Conservation (phyloP, 2,888 invertebrate species). For the Ariolimax columbianus region DNA sequence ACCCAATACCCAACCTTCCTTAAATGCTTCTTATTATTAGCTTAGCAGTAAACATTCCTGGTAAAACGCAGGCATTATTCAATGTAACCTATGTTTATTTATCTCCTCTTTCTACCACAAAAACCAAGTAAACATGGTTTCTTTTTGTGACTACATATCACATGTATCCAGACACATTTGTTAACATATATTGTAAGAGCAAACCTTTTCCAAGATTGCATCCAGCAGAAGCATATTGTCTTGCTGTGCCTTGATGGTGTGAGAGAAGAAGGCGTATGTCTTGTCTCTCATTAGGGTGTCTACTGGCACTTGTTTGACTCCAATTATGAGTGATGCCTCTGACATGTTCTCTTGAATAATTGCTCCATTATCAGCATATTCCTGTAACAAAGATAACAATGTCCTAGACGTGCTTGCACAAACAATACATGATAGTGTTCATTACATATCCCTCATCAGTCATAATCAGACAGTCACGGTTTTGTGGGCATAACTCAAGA, state of each 20-base stretch:
- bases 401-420: too few species aligned
- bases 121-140: too few species aligned
- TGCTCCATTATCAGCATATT: constrained; percentile 95
- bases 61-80: too few species aligned
- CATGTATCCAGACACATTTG: background rate
- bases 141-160: background rate
- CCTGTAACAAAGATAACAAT: constrained; percentile 80
- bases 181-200: background rate
- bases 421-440: too few species aligned
- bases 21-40: background rate
- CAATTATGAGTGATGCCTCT: constrained; percentile 96
- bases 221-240: constrained; percentile 98
- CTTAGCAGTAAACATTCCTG: too few species aligned
- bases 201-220: constrained; percentile 90
- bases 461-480: too few species aligned
- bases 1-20: too few species aligned
- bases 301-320: constrained; percentile 94
- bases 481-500: too few species aligned
- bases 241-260: constrained; percentile 99
- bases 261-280: constrained; percentile 99
- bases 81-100: too few species aligned
- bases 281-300: constrained; percentile 92
- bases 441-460: too few species aligned
- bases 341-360: constrained; percentile 96
- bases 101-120: background rate